Percentiles rank a stretch among this genome's conserved stretches.
These are phyloP conservation scores for Hydrophis major DNA, from an alignment of 2,797 vertebrate species.

Conservation along the genomic window DNA sequence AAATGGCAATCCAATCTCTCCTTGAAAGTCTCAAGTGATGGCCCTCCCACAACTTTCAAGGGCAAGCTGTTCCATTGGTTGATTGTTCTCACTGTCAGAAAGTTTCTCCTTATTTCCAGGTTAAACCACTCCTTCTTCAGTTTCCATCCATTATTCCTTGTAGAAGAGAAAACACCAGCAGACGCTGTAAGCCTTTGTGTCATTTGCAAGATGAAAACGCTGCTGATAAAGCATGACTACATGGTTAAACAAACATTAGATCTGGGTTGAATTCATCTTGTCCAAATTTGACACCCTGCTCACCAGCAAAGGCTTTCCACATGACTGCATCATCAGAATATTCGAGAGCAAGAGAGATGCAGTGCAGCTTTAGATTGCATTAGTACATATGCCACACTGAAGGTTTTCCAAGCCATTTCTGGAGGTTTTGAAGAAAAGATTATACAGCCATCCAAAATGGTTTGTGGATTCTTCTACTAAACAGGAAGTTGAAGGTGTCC, in stretches of 20 bases:
- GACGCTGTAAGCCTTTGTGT: not conserved
- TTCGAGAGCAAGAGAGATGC: not conserved
- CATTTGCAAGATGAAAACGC: not conserved
- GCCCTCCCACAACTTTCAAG: too few species aligned
- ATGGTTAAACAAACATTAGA: not conserved
- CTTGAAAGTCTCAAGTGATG: too few species aligned
- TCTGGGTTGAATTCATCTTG: not conserved
- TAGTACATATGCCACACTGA: not conserved
- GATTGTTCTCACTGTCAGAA: too few species aligned
- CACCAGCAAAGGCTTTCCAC: not conserved
- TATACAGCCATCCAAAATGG: not conserved
- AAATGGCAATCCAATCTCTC: too few species aligned
- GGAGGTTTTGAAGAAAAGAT: not conserved
- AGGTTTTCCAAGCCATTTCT: not conserved
- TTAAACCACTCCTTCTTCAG: too few species aligned
- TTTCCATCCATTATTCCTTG: too few species aligned
- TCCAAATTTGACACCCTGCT: not conserved
- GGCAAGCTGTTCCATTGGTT: too few species aligned
- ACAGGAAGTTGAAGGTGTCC: not conserved
- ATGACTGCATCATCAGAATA: not conserved
- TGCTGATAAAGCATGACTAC: not conserved
- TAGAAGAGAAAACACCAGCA: not conserved
- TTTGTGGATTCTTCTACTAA: not conserved
- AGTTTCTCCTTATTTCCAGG: too few species aligned
- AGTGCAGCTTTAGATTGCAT: not conserved